Base-by-base conservation (phyloP, 2,113 vertebrate genomes). In the Gobiocypris rarus region DNA sequence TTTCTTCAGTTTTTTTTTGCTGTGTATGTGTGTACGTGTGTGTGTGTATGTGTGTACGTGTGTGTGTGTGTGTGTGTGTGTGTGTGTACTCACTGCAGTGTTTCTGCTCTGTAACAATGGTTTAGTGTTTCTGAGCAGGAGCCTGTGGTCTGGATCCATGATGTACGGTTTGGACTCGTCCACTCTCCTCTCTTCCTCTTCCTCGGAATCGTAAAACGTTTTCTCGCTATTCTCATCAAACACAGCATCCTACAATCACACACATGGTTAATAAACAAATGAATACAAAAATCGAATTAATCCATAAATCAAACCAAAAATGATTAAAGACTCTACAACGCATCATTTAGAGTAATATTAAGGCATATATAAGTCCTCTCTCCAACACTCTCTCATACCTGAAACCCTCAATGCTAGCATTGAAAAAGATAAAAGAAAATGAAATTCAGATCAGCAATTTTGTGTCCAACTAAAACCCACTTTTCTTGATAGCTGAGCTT, bases 91-190 rank as follows among this genome's bases (percentile, higher is more conserved):
- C 95, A 99, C 98, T 48, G 98, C 98, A 14, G 98, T 96, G 93
- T 99, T 99, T 84, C 98, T 95, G 93, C 98, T 99, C 91, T 99
- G 98, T 54, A 99, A 95, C 41, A 99, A 92, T n/a, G 97, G 97
- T 71, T 97, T 99, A 82, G 97, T 99, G 91, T 97, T 99, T 83
- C 95, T 92, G 75, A 99, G 95, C 69, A 99, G 91, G 52, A 99
- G 94, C 5, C 97, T 91, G 88, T 99, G 98, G 87, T 99, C 98
- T 0, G 97, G 97, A 90, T 99, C 98, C 98, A 99, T 99, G n/a
- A 92, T 0, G 74, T 98, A 98, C 0, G 90, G 67, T 48, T 87
- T 94, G 56, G 90, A 92, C 59, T 89, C 87, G 0, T 85, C 87
- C 26, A 89, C 91, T 65, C 92, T 94, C 59, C 95, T 94, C 74